Conservation (phyloP, 1,140 invertebrate genomes). For the Dendroctonus valens region DNA sequence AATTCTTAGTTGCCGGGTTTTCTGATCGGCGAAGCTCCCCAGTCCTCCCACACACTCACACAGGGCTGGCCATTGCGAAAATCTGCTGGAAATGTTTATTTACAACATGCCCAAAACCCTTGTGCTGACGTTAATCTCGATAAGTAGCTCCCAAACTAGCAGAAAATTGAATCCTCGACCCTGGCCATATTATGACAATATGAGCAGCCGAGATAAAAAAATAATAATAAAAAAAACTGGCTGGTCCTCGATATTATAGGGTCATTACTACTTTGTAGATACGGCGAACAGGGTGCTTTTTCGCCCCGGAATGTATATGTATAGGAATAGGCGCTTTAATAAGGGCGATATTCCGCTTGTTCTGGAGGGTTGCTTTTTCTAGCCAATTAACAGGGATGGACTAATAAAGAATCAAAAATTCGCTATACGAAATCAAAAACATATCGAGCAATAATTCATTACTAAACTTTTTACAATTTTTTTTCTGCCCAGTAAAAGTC, state of each 20-base stretch:
- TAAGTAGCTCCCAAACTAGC: not conserved
- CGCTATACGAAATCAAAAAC: too few relatives aligned
- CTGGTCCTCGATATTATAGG: constrained; percentile 28
- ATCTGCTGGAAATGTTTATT: too few relatives aligned
- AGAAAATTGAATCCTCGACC: constrained; percentile 25
- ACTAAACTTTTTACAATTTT: too few relatives aligned
- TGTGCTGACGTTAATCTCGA: too few relatives aligned
- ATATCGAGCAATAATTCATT: too few relatives aligned
- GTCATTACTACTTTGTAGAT: constrained; percentile 31
- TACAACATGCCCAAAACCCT: too few relatives aligned
- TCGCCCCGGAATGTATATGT: constrained; percentile 17
- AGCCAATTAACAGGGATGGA: too few relatives aligned
- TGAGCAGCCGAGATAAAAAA: constrained; percentile 21
- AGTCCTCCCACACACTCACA: too few relatives aligned
- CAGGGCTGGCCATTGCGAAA: too few relatives aligned
- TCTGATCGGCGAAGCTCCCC: too few relatives aligned
- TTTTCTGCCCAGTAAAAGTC: too few relatives aligned
- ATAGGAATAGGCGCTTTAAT: constrained; percentile 23
- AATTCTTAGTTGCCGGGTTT: not conserved
- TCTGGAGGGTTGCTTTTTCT: constrained; percentile 5
- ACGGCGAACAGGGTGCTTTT: constrained; percentile 14
- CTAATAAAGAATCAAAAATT: too few relatives aligned
- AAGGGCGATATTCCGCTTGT: constrained; percentile 19
- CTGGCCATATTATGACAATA: constrained; percentile 15
- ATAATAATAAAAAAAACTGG: constrained; percentile 26